Evolutionary conservation across 2,797 vertebrate genomes (phyloP), one percentile per base, ranked within the genome.

Genomic region (Sebastes trivittatus): DNA sequence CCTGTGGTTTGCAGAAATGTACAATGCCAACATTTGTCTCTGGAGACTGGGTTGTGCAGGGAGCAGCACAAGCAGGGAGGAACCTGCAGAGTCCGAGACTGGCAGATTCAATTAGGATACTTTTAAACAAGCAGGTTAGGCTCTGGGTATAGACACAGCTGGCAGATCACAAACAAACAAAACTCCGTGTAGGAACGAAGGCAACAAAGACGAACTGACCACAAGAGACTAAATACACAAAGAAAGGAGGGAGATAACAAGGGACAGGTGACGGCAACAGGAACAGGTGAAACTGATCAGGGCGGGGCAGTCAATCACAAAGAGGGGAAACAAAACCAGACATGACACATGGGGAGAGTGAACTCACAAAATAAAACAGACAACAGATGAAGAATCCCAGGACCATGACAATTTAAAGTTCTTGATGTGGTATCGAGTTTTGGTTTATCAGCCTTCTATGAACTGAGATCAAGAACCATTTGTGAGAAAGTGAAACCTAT

Each of bases 381-480:
- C 20, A 52, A 52, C 49, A 52, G 49, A 52, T 52, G 49, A 52
- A n/a, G 7, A 20, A 0, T 52, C 49, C 49, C 46, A 49, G 46
- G 46, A 20, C 46, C 46, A 49, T 52, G 49, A n/a, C 18, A 52
- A n/a, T 61, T 61, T 25, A 27, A 16, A n/a, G 34, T 11, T 25
- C 20, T 30, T n/a, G n/a, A 29, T 42, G 38, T 16, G 38, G 14
- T 42, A 16, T 62, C 2, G 2, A 30, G 4, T 27, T 29, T 59
- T 16, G 2, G 5, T 55, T 71, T 56, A 0, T 62, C 0, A 32
- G 11, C 3, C 6, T 59, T 59, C 10, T 23, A 18, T 20, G 9
- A 25, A 54, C 13, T 1, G 25, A 70, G 29, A 2, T 64, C 2
- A n/a, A 13, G 54, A 60, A 23, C 1, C 18, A 36, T 52, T 49